Evolutionary conservation across 2,113 vertebrate genomes (phyloP), one percentile per base, ranked within the genome.

Genomic region (human): DNA sequence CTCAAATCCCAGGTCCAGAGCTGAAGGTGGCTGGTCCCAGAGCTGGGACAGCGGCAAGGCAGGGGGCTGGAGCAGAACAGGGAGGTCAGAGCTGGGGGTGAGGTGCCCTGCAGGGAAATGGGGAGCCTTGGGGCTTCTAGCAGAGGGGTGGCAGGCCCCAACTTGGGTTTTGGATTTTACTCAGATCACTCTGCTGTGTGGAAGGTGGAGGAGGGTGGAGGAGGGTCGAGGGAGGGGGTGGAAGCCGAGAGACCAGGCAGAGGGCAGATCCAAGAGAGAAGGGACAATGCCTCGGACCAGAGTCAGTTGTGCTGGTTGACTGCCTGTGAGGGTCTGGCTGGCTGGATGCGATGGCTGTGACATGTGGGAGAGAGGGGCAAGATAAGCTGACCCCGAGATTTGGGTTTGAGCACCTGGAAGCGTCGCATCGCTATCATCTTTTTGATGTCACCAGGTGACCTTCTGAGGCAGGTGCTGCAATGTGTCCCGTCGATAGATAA

Each of bases 131-230:
- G n/a, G 52, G 52, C 5, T 61, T 35, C 45, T 23, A 14, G 50
- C 78, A 64, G 18, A 66, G 43, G 40, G 6, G 40, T 27, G 17
- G 27, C 11, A 23, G 64, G 22, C 55, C 38, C 35, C 32, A 38
- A 0, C 1, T 30, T 72, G 72, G 72, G 12, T 84, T 57, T 38
- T 35, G 50, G 72, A 12, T 84, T 55, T 84, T 25, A 76, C 30
- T 17, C 13, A 30, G 18, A 27, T 32, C 23, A 4, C 38, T 59
- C 35, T 30, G 17, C 30, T 55, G 1, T 38, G 9, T 32, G 38
- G 30, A 25, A 35, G 27, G 20, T 27, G 11, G 5, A 3, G 7
- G 38, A 10, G 27, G 27, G 7, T 20, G 5, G 5, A 5, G 7
- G 38, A 10, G 27, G 22, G 40, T 9, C 17, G 38, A 4, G 61